A percentile compares a stretch with the other conserved stretches of the same genome.
phyloP scores from a whole-genome alignment of 2,888 invertebrate species.

The Pristionchus exspectatus region DNA sequence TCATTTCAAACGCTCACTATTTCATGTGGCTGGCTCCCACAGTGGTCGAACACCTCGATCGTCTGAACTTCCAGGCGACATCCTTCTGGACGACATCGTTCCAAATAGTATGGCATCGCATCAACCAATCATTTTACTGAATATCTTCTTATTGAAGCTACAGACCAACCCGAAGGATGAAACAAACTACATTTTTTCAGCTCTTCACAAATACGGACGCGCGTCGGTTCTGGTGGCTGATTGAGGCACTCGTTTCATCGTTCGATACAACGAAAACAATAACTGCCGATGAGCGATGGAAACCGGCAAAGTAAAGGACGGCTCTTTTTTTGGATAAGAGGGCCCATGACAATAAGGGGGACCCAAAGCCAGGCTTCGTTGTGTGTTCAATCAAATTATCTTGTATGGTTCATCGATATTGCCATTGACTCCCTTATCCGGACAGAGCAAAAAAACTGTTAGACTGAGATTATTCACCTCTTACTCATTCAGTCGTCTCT shows the following conservation, averaged over 20 bases:
- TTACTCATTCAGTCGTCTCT: conserved; percentile 59
- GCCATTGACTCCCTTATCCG: no score
- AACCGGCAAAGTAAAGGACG: conserved; percentile 40
- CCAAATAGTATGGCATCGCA: not conserved
- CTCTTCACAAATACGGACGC: conserved; percentile 57
- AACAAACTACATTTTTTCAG: not conserved
- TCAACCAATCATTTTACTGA: no score
- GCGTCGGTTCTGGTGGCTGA: conserved; percentile 63
- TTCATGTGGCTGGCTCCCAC: conserved; percentile 45
- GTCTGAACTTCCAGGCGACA: not conserved
- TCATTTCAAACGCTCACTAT: not conserved
- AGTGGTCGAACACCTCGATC: conserved; percentile 1
- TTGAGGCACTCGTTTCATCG: conserved; percentile 60
- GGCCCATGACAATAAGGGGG: no score
- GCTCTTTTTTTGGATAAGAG: no score
- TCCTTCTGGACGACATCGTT: conserved; percentile 8
- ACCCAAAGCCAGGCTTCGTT: no score
- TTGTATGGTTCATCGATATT: no score
- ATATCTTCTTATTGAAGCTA: not conserved
- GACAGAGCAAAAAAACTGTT: no score
- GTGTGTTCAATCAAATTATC: no score
- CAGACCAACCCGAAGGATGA: not conserved
- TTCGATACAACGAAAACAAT: conserved; percentile 42
- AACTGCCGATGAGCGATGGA: conserved; percentile 15
- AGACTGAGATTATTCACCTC: not conserved